Percentiles rank a stretch among this genome's conserved stretches.
phyloP scores from a whole-genome alignment of 2,888 invertebrate species.

The Platypus cylindrus region DNA sequence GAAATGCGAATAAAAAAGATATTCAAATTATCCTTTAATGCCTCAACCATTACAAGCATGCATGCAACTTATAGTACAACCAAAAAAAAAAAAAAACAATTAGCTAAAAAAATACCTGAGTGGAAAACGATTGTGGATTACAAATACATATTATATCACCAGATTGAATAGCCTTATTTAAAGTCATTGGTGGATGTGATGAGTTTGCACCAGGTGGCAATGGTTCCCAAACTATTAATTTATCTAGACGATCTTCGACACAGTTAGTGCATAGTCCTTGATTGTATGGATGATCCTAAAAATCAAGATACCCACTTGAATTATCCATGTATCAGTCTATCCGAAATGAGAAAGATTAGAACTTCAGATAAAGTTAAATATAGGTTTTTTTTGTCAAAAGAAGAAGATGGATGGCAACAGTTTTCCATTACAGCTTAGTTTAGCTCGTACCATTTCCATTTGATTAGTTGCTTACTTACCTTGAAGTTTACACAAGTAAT shows the following conservation, averaged over 20 bases:
- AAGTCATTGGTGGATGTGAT: conserved; percentile 37
- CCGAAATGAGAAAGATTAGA: too few relatives aligned
- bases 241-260: conserved; percentile 76
- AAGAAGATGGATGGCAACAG: too few relatives aligned
- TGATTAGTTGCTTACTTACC: conserved; percentile 32
- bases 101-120: conserved; percentile 32
- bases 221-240: conserved; percentile 69
- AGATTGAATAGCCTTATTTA: conserved; percentile 49
- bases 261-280: conserved; percentile 73
- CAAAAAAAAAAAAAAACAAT: too few relatives aligned
- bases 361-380: too few relatives aligned
- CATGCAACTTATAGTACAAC: too few relatives aligned
- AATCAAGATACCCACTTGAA: too few relatives aligned
- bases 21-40: too few relatives aligned
- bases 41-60: too few relatives aligned
- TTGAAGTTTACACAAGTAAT: conserved; percentile 71
- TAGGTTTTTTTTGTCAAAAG: too few relatives aligned
- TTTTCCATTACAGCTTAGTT: too few relatives aligned
- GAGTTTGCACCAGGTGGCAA: conserved; percentile 35
- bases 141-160: conserved; percentile 65
- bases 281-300: conserved; percentile 61
- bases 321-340: too few relatives aligned
- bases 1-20: too few relatives aligned
- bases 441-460: background rate
- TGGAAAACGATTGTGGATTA: conserved; percentile 44